Base-by-base conservation (phyloP, 2,888 invertebrate species). In the Herminia tarsipennalis region DNA sequence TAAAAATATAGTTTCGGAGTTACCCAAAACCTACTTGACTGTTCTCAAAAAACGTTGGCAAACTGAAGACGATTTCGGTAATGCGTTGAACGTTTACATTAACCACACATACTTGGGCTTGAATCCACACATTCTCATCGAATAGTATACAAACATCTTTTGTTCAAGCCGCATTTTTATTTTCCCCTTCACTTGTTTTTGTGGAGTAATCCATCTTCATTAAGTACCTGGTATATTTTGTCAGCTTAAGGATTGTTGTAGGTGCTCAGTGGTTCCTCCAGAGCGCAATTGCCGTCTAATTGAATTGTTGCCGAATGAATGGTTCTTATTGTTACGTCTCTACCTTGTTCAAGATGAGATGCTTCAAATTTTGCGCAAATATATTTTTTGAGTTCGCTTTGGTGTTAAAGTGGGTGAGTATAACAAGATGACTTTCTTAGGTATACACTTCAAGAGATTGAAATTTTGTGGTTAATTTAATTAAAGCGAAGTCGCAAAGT, bases 181-280 rank as follows among this genome's bases (percentile, higher is more conserved):
- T 56, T n/a, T 63, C 54, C 52, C 45, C 47, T 60, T 54, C 53
- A 56, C 63, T 68, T 66, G 74, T 70, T 70, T 67, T 68, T 66
- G 61, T 52, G 44, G 40, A 57, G 74, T 76, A 73, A 79, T 79
- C 73, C 66, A 61, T 79, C 78, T 79, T 79, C 78, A 78, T 78
- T 79, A n/a, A n/a, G n/a, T n/a, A 74, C 58, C 50, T 55, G 66
- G 65, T 67, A 51, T 65, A 69, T 70, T 70, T 67, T 64, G 76
- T 72, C 74, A 68, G 66, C 52, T 66, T 42, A 54, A 70, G 76
- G 54, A 62, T 62, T 42, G 57, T 64, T 46, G 47, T 45, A 51
- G 51, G 32, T 42, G 40, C 55, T 52, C 50, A 32, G 34, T 46
- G 41, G 43, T 52, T 52, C 38, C 63, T 54, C 50, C 38, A 65